Percentiles rank a stretch among this genome's conserved stretches.
phyloP scores from a whole-genome alignment of 2,797 vertebrate species.

The Caiman crocodilus region DNA sequence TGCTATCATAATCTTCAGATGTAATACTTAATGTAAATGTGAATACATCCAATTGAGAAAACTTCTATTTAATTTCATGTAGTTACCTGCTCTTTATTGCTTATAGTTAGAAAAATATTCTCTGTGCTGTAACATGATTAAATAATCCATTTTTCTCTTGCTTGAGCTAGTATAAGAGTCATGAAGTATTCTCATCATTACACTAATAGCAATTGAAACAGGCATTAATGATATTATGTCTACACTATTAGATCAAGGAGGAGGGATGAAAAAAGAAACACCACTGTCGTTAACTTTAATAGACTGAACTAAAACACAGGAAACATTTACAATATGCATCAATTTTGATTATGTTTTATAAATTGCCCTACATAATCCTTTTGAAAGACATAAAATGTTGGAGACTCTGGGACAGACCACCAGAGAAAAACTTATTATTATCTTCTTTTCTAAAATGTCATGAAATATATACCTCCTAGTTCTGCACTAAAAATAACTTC shows the following conservation, averaged over 20 bases:
- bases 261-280: slow-evolving; percentile 37
- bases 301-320: slow-evolving; percentile 25
- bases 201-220: background rate
- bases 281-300: background rate
- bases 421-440: background rate
- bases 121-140: background rate
- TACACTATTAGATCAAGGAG: slow-evolving; percentile 35
- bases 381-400: background rate
- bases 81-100: background rate
- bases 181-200: background rate
- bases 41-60: slow-evolving; percentile 32
- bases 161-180: slow-evolving; percentile 5
- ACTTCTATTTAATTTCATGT: background rate
- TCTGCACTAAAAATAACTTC: background rate
- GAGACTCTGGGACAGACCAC: background rate
- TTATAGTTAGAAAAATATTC: slow-evolving; percentile 13
- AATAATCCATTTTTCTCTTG: slow-evolving; percentile 20
- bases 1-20: background rate
- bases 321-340: slow-evolving; percentile 32
- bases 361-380: background rate
- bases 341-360: background rate
- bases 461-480: background rate
- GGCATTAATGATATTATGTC: slow-evolving; percentile 1
- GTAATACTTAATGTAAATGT: slow-evolving; percentile 21
- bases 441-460: background rate